These are phyloP conservation scores for Eupithecia exiguata DNA, from an alignment of 2,888 invertebrate species.

Conservation along the genomic window DNA sequence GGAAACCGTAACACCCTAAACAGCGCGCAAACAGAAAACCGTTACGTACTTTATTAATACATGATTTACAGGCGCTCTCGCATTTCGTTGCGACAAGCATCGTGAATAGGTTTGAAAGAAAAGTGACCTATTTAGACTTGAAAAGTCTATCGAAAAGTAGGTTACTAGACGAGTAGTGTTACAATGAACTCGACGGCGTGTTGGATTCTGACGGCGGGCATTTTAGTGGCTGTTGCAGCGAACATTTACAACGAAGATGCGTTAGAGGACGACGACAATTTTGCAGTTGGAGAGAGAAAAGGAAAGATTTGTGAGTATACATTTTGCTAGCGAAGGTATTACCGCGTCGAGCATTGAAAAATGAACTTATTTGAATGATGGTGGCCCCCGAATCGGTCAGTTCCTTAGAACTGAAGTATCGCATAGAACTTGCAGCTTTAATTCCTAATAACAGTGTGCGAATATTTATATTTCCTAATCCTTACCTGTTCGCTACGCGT, in stretches of 20 bases:
- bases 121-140: conserved; percentile 39
- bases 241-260: conserved; percentile 54
- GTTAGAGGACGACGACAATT: conserved; percentile 44
- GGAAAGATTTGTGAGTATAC: conserved; percentile 72
- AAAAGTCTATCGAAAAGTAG: conserved; percentile 5
- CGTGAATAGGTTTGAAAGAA: conserved; percentile 40
- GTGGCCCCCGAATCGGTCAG: neutral
- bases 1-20: conserved; percentile 75
- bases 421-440: neutral
- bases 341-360: neutral
- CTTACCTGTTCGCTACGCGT: neutral
- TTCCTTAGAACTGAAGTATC: neutral
- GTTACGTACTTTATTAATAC: conserved; percentile 78
- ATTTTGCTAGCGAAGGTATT: conserved; percentile 2
- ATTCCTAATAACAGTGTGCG: neutral
- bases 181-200: conserved; percentile 58
- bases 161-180: conserved; percentile 17
- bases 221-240: conserved; percentile 58
- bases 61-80: conserved; percentile 53
- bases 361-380: neutral
- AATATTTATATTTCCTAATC: neutral
- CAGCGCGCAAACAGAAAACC: conserved; percentile 72
- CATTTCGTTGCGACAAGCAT: conserved; percentile 59
- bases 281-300: conserved; percentile 54
- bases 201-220: conserved; percentile 53